Base-by-base conservation (phyloP, 1,140 invertebrate genomes). In the Pseudomyrmex flavicornis region DNA sequence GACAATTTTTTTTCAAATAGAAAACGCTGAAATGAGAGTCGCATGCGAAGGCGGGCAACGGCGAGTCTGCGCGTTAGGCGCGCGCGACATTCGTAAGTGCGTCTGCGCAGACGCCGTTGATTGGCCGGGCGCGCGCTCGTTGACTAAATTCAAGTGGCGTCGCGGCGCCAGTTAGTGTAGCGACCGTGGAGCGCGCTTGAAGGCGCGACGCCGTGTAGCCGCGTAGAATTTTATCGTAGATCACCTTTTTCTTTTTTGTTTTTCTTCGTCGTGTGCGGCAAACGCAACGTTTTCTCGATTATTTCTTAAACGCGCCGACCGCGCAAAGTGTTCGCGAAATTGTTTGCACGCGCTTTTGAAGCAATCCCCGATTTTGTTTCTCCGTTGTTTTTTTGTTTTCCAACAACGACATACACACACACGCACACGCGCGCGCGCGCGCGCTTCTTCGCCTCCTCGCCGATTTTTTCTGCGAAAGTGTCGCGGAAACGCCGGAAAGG, bases 161-260 rank as follows among this genome's bases (percentile, higher is more conserved):
- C 87, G 83, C 88, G 86, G 35, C 90, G 35, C 35, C 35, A 92
- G 91, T 91, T 88, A 88, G 91, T 91, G 87, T 91, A 92, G 91
- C 88, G 89, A 91, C 86, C 89, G 91, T 88, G 86, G 76, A 79
- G 86, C 85, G 90, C 87, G 90, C 86, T 83, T 87, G 75, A 79
- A 79, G 87, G 90, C 84, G 89, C 69, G 79, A 83, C 86, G 85
- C 44, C 54, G 66, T 85, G 86, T 92, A 92, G 86, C 89, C 84
- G 90, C 89, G 85, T 92, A 91, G 91, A 85, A 77, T 77, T 35
- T 35, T 68, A 52, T 86, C 54, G 63, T 89, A 88, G 87, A 35
- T 85, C 84, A 66, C 76, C 59, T 63, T 85, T 85, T 90, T 89
- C 63, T 62, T 54, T 48, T 26, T 58, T 46, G 58, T 59, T 35